Evolutionary conservation across 2,888 invertebrate genomes (phyloP).

Genomic region (Ptilodon capucinus): DNA sequence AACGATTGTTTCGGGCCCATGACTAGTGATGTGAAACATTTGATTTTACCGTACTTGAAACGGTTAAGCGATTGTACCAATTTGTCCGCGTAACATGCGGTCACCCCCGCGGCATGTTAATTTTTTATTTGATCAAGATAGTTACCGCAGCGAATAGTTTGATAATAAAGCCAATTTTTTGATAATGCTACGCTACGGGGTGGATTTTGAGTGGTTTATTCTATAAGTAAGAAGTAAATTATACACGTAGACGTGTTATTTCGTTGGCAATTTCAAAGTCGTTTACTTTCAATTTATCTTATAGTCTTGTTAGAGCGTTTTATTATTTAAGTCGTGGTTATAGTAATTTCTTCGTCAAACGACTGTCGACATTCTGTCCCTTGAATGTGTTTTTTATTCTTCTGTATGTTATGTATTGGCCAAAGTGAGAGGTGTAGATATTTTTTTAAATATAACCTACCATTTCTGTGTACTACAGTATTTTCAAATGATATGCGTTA

Average conservation of each 20-base stretch:
- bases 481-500: too few relatives aligned
- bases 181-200: constrained; percentile 61
- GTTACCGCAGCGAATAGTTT: constrained; percentile 69
- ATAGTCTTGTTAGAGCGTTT: constrained; percentile 53
- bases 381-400: too few relatives aligned
- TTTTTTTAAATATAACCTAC: too few relatives aligned
- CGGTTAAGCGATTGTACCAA: constrained; percentile 63
- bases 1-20: constrained; percentile 4
- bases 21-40: constrained; percentile 35
- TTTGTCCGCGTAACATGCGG: constrained; percentile 63
- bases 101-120: constrained; percentile 63
- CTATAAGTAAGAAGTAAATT: constrained; percentile 65
- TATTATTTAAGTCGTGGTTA: constrained; percentile 39
- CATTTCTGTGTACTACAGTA: too few relatives aligned
- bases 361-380: not conserved
- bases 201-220: constrained; percentile 56
- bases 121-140: constrained; percentile 79
- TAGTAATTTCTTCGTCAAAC: not conserved
- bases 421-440: too few relatives aligned
- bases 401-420: too few relatives aligned
- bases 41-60: constrained; percentile 38
- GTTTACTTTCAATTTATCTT: constrained; percentile 71
- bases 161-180: constrained; percentile 81
- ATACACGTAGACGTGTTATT: constrained; percentile 67
- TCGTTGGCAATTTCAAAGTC: constrained; percentile 66